A percentile compares a stretch with the other conserved stretches of the same genome.
Evolutionary conservation across 2,113 vertebrate genomes (phyloP).

Genomic region (Elephas maximus): DNA sequence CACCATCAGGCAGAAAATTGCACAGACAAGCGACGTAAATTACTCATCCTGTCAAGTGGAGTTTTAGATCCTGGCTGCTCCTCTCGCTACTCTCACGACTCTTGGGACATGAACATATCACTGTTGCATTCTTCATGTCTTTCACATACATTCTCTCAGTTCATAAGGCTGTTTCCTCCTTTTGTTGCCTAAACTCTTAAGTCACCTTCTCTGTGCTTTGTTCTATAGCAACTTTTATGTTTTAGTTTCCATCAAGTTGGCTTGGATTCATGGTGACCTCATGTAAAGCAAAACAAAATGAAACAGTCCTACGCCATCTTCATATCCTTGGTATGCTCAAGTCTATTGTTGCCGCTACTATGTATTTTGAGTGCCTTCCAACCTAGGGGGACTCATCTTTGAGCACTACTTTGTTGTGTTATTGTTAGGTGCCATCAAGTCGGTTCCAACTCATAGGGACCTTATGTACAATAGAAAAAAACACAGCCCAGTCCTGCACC

Average conservation of each 20-base stretch:
- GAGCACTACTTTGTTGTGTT: neutral
- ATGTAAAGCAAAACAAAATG: too few species aligned
- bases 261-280: too few species aligned
- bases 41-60: neutral
- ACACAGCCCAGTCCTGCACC: too few species aligned
- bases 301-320: too few species aligned
- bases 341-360: neutral
- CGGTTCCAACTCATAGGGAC: too few species aligned
- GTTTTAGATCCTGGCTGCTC: neutral
- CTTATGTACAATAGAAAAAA: too few species aligned
- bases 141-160: constrained; percentile 10
- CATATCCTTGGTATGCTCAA: too few species aligned
- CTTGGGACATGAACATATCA: neutral
- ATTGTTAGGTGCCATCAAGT: too few species aligned
- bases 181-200: neutral
- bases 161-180: neutral
- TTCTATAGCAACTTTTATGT: neutral
- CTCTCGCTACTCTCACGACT: neutral
- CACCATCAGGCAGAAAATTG: neutral
- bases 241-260: too few species aligned
- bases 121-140: neutral
- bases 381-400: neutral
- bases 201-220: neutral
- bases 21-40: neutral
- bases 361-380: neutral